Evolutionary conservation across 2,888 invertebrate genomes (phyloP), one percentile per base, ranked within the genome.

Genomic region (Ophion ellenae): DNA sequence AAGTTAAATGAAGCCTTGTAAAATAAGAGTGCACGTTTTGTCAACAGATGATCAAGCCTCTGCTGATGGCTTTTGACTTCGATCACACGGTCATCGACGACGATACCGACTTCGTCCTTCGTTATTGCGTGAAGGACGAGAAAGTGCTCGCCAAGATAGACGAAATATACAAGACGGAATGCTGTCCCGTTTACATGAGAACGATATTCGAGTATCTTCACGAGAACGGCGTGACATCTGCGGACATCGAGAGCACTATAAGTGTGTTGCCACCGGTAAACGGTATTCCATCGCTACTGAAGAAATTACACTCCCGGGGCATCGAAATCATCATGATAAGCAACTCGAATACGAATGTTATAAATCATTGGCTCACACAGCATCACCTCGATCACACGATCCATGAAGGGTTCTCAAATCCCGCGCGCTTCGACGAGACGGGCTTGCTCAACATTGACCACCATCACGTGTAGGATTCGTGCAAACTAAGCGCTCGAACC

Each of bases 121-220:
- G 96, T 20, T 95, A 96, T 81, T 92, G 97, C 73, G 94, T 97
- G 17, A 95, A 95, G 9, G 94, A 95, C 66, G 95, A 94, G 87
- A 90, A 94, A 84, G 94, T 96, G 32, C 95, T 96, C 3, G 92
- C 95, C 28, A 94, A 95, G 17, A 94, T 96, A 1, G 95, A 95
- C 88, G 92, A 94, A 9, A 91, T 96, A 1, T 95, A 96, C 89
- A 95, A 95, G 74, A 93, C 94, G 9, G 95, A 95, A 76, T 96
- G 96, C 47, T 97, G 97, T 97, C 97, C 96, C 0, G 93, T 95
- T 1, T 97, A 96, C 90, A 97, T 97, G 97, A 95, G 95, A 84
- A 96, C 95, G 88, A 95, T 97, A 14, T 97, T 97, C 90, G 94
- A 95, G 80, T 92, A 95, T 63, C 93, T 96, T 28, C 95, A 96